phyloP scores from a whole-genome alignment of 2,888 invertebrate genomes.

The Pristionchus arcanus region DNA sequence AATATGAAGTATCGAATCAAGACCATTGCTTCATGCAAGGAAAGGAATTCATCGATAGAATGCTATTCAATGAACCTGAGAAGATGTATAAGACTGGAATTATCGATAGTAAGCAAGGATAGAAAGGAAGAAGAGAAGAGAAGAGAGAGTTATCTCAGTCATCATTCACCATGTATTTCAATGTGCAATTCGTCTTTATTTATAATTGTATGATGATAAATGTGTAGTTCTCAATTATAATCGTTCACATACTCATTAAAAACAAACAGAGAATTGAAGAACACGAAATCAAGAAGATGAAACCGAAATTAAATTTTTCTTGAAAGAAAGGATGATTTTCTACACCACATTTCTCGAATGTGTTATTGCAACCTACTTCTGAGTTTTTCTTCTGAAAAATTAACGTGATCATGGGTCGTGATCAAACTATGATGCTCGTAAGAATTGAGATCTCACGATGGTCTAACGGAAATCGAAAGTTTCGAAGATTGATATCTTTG shows the following conservation, averaged over 20 bases:
- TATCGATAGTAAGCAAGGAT: conserved; percentile 56
- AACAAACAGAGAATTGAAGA: background rate
- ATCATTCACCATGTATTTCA: background rate
- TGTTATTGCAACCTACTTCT: background rate
- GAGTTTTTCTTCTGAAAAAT: too few species aligned
- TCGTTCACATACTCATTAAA: background rate
- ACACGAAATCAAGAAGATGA: background rate
- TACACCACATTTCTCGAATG: background rate
- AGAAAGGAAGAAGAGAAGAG: background rate
- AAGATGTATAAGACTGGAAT: conserved; percentile 77
- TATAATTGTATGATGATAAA: background rate
- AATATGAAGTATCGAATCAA: conserved; percentile 76
- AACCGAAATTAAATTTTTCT: background rate
- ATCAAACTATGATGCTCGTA: background rate
- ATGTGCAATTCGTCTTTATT: conserved; percentile 17
- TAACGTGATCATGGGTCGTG: too few species aligned
- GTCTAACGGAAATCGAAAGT: background rate
- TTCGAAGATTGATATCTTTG: background rate
- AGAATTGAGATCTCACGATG: background rate
- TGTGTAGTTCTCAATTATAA: background rate
- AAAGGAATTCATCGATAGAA: conserved; percentile 76
- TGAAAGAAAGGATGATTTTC: too few species aligned
- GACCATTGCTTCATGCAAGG: conserved; percentile 80
- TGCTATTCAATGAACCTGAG: conserved; percentile 75
- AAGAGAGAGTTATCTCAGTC: background rate